These are phyloP conservation scores for Bursaphelenchus mucronatus DNA, from an alignment of 1,140 invertebrate genomes.

Conservation along the genomic window DNA sequence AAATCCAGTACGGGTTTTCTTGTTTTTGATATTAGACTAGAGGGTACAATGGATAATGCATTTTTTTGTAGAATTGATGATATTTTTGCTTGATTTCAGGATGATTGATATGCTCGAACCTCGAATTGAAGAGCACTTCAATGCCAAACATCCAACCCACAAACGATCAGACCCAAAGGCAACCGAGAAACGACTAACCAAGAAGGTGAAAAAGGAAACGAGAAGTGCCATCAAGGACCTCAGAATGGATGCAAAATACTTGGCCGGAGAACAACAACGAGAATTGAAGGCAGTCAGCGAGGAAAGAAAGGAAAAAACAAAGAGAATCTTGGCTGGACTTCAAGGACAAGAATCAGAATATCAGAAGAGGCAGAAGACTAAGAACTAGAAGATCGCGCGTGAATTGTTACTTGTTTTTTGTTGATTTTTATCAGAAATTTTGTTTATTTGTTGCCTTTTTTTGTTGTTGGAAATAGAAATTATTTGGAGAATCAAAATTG, in stretches of 20 bases:
- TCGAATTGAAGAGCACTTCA: conserved; percentile 20
- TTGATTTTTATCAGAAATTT: too few relatives aligned
- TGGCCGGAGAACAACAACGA: conserved; percentile 10
- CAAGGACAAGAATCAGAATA: conserved; percentile 19
- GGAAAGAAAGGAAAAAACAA: conserved; percentile 9
- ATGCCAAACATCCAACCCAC: conserved; percentile 16
- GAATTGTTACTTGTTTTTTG: too few relatives aligned
- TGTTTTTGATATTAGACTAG: too few relatives aligned
- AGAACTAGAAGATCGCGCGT: too few relatives aligned
- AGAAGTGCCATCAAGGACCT: conserved; percentile 13
- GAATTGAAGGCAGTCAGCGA: conserved; percentile 3
- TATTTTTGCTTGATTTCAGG: conserved; percentile 4
- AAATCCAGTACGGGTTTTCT: conserved; percentile 12
- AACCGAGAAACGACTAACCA: conserved; percentile 4
- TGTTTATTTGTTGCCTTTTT: too few relatives aligned
- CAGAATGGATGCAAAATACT: conserved; percentile 6
- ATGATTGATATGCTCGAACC: conserved; percentile 20
- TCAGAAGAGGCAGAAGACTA: conserved; percentile 13
- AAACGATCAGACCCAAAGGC: conserved; percentile 8
- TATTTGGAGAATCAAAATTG: too few relatives aligned
- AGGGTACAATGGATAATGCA: too few relatives aligned
- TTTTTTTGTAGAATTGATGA: not conserved
- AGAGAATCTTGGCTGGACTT: conserved; percentile 11
- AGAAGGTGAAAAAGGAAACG: conserved; percentile 9
- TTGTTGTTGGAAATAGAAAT: too few relatives aligned